Evolutionary conservation across 2,888 invertebrate species (phyloP).

Genomic region (Drosophila siamana): DNA sequence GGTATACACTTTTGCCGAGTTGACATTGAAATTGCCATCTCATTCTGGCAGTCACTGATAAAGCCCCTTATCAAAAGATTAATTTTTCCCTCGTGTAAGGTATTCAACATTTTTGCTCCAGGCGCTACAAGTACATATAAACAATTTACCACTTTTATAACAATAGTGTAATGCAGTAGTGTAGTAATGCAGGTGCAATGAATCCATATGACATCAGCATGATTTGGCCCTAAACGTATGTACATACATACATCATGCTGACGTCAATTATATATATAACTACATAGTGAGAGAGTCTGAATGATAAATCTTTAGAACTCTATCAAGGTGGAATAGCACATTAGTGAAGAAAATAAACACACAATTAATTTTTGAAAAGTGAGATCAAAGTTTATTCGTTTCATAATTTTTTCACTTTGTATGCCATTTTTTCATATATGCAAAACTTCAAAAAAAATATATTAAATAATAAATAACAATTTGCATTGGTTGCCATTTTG

Average conservation of each 20-base stretch:
- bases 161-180: background rate
- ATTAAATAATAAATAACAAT: conserved; percentile 78
- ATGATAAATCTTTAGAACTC: too few species aligned
- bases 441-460: conserved; percentile 59
- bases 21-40: conserved; percentile 43
- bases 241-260: too few species aligned
- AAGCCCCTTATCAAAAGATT: conserved; percentile 47
- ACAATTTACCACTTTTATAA: conserved; percentile 15
- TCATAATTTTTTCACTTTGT: conserved; percentile 67
- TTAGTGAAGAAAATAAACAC: conserved; percentile 5
- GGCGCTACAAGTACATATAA: conserved; percentile 3
- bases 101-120: conserved; percentile 9
- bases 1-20: conserved; percentile 6
- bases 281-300: background rate
- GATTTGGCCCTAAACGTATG: conserved; percentile 1
- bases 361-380: conserved; percentile 48
- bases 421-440: conserved; percentile 59
- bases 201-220: conserved; percentile 19
- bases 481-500: conserved; percentile 74
- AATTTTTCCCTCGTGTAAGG: conserved; percentile 36
- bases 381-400: conserved; percentile 71
- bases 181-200: conserved; percentile 13
- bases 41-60: conserved; percentile 40
- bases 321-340: background rate
- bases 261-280: background rate